These are phyloP conservation scores for Drosophila recens DNA, from an alignment of 2,888 invertebrate genomes.

Conservation along the genomic window DNA sequence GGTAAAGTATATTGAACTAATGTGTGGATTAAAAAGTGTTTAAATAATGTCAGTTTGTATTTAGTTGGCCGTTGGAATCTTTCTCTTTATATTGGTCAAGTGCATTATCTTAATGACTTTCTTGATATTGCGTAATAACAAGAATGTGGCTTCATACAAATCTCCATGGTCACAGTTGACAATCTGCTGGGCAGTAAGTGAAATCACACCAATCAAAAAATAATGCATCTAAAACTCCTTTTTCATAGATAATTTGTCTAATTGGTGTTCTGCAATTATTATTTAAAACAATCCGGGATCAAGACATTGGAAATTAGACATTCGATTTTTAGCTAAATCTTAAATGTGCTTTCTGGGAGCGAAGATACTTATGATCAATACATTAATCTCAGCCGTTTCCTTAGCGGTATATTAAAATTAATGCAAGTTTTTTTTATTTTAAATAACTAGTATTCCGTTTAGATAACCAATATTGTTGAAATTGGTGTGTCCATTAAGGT, in stretches of 20 bases:
- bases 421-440: no score
- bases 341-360: slow-evolving; percentile 40
- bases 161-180: slow-evolving; percentile 15
- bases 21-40: neutral
- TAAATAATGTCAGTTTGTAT: neutral
- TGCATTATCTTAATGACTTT: neutral
- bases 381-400: neutral
- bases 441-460: no score
- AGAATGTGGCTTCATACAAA: neutral
- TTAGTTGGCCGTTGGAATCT: slow-evolving; percentile 7
- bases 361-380: slow-evolving; percentile 5
- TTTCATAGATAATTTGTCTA: slow-evolving; percentile 8
- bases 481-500: neutral
- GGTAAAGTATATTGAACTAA: slow-evolving; percentile 7
- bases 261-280: slow-evolving; percentile 1
- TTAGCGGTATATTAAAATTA: slow-evolving; percentile 15
- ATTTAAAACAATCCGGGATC: neutral
- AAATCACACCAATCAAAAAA: neutral
- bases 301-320: neutral
- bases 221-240: neutral
- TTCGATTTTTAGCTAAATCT: neutral
- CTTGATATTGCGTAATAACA: neutral
- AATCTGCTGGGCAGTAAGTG: slow-evolving; percentile 21
- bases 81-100: slow-evolving; percentile 7
- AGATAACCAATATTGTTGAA: slow-evolving; percentile 28